Evolutionary conservation across 2,797 vertebrate genomes (phyloP).

Genomic region (Tenualosa thibaudeaui): DNA sequence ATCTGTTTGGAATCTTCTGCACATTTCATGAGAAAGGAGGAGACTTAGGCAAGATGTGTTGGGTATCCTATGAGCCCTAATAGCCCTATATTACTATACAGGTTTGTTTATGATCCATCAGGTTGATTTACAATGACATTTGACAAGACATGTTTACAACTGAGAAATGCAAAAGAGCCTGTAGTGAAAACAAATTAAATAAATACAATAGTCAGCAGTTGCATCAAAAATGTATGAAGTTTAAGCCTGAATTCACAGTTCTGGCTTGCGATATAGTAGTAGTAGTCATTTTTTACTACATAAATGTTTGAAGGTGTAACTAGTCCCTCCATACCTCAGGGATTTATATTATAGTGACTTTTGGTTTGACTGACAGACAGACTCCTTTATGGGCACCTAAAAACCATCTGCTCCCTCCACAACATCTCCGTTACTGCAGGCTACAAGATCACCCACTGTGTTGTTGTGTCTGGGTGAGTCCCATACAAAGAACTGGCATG

Average conservation of each 20-base stretch:
- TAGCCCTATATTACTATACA: neutral
- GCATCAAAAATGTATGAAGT: neutral
- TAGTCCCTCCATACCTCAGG: neutral
- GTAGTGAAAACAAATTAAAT: neutral
- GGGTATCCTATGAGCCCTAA: neutral
- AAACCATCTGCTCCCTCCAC: neutral
- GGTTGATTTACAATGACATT: neutral
- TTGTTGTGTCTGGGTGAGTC: neutral
- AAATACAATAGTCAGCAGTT: neutral
- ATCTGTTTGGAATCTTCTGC: neutral
- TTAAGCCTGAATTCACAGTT: neutral
- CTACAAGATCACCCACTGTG: conserved; percentile 11
- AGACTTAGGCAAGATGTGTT: neutral
- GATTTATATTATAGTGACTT: neutral
- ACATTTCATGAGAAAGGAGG: neutral
- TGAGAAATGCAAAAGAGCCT: neutral
- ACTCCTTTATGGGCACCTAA: neutral
- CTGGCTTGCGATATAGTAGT: neutral
- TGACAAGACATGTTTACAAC: neutral
- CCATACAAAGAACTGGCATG: neutral
- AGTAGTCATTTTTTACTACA: neutral
- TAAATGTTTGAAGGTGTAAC: neutral
- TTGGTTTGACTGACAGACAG: neutral
- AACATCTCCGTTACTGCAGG: neutral
- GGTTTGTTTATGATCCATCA: neutral